Base-by-base conservation (phyloP, 2,113 vertebrate genomes). In the Apus apus region DNA sequence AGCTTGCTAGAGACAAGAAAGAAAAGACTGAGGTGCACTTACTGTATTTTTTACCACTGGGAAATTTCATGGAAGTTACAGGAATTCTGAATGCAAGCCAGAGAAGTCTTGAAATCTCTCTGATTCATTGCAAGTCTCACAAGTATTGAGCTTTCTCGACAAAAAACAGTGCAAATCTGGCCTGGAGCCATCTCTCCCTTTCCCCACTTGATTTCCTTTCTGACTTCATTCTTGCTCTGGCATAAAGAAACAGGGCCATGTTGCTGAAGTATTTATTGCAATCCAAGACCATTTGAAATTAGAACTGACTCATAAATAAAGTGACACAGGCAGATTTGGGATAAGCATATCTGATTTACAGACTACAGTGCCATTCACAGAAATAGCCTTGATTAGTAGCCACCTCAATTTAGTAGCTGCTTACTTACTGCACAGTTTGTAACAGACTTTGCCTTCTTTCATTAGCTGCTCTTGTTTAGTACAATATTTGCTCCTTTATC, bases 281-380 rank as follows among this genome's bases (percentile, higher is more conserved):
- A 30, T 89, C 51, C 62, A 45, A 26, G 51, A 40, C 57, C 57
- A 79, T 51, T 30, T 66, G 34, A 91, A 89, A 86, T 89, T 66
- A 91, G 72, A 74, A 70, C 53, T 66, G 45, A 87, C 76, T 91
- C 62, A 70, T 87, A 93, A 95, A 74, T 71, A 71, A 95, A 92
- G 67, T 46, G 22, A 25, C 51, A 79, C 21, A 57, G 81, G 61
- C 76, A 65, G 40, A 89, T 65, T 62, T 54, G 62, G 53, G 40
- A 11, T 89, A 78, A 91, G 75, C 15, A 46, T 50, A 78, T 83
- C 81, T 83, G 77, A 91, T 93, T 91, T 93, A 91, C 85, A 83
- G 36, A 78, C 81, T 82, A 36, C 72, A 61, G 11, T 30, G 22
- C 26, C 79, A 70, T 30, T 9, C n/a, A 60, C 67, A 83, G 76